phyloP scores from a whole-genome alignment of 92 coral and sea anemone species.

The Chrysogorgia sp. region DNA sequence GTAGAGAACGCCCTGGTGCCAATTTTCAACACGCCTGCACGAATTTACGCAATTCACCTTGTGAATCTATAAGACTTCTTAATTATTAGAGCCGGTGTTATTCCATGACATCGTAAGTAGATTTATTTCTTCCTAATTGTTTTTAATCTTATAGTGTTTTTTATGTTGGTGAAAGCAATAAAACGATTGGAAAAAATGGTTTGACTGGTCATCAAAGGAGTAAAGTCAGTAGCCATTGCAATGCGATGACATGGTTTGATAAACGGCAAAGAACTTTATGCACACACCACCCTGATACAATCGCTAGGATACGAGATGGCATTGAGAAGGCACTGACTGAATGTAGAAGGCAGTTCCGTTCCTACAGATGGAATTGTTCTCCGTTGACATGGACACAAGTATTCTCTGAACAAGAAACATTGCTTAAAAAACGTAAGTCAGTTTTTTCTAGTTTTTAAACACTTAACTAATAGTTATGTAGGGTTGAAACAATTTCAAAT shows the following conservation, averaged over 20 bases:
- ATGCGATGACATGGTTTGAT: slow-evolving; percentile 69
- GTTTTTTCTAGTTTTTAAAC: background rate
- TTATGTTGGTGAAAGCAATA: slow-evolving; percentile 11
- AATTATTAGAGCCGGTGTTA: too few relatives aligned
- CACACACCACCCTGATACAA: slow-evolving; percentile 50
- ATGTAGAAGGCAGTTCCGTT: slow-evolving; percentile 74
- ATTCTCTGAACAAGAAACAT: slow-evolving; percentile 70
- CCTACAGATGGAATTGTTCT: slow-evolving; percentile 89
- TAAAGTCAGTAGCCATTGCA: slow-evolving; percentile 52
- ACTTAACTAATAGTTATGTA: background rate
- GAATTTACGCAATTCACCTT: too few relatives aligned
- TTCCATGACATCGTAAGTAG: too few relatives aligned
- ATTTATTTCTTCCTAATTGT: background rate
- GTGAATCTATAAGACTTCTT: too few relatives aligned
- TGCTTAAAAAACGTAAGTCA: slow-evolving; percentile 75
- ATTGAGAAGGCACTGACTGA: slow-evolving; percentile 77
- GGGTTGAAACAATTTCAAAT: too few relatives aligned
- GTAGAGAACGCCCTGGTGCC: background rate
- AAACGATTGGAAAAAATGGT: background rate
- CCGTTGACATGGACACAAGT: slow-evolving; percentile 80
- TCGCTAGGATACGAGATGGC: slow-evolving; percentile 68
- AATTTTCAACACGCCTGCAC: background rate
- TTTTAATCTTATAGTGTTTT: slow-evolving; percentile 3
- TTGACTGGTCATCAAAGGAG: background rate
- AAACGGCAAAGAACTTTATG: slow-evolving; percentile 68